Conservation (phyloP, 2,113 vertebrate species). For the Tragelaphus strepsiceros region DNA sequence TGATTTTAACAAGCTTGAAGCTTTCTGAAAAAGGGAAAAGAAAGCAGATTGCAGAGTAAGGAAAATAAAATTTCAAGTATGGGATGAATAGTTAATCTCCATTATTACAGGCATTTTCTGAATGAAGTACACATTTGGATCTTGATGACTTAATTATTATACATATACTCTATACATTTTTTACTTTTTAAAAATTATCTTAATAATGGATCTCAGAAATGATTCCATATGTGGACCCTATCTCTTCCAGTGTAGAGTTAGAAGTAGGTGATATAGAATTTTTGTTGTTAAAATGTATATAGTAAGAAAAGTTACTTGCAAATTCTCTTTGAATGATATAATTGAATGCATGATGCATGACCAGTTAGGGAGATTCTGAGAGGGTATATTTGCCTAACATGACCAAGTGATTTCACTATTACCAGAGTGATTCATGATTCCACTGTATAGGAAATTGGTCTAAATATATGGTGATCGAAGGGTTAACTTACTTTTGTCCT, state of each 20-base stretch:
- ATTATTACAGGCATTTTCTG: not conserved
- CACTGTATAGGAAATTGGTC: not conserved
- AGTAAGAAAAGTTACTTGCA: not conserved
- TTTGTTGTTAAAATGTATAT: not conserved
- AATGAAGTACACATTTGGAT: not conserved
- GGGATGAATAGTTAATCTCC: not conserved
- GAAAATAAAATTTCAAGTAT: not conserved
- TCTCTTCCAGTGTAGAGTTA: not conserved
- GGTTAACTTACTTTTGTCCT: constrained; percentile 16
- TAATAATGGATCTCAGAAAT: not conserved
- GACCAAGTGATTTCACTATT: not conserved
- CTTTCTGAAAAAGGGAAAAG: not conserved
- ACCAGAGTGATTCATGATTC: not conserved
- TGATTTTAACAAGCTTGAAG: not conserved
- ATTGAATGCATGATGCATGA: not conserved
- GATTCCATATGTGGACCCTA: not conserved
- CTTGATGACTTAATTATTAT: not conserved
- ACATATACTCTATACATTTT: not conserved
- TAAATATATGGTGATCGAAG: not conserved
- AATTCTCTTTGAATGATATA: not conserved
- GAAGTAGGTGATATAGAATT: not conserved
- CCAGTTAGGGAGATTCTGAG: not conserved
- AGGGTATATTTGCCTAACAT: not conserved
- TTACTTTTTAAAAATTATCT: not conserved
- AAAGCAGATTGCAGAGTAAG: not conserved